phyloP scores from a whole-genome alignment of 2,113 vertebrate genomes.

The Epinephelus lanceolatus region DNA sequence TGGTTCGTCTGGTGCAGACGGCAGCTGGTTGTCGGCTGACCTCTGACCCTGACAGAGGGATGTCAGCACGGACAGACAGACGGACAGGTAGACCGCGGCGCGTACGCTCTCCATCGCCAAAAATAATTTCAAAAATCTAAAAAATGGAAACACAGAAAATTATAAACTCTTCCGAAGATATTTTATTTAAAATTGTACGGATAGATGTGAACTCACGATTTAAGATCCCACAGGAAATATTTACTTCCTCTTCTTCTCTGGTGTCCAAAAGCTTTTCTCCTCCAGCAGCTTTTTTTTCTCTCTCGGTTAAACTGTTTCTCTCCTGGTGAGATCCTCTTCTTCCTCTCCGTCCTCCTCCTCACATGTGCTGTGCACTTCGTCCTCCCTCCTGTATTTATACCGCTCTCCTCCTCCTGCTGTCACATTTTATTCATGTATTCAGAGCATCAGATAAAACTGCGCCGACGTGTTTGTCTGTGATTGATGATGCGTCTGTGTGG shows the following conservation, averaged over 20 bases:
- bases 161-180: too few relatives aligned
- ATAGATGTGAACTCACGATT: neutral
- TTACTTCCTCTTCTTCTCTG: conserved; percentile 5
- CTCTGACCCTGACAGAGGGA: conserved; percentile 68
- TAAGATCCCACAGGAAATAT: neutral
- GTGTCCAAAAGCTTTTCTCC: neutral
- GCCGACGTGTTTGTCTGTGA: conserved; percentile 21
- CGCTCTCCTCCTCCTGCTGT: conserved; percentile 10
- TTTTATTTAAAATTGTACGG: too few relatives aligned
- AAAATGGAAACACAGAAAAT: neutral
- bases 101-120: conserved; percentile 62
- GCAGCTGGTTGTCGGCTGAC: conserved; percentile 50
- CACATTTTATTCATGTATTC: conserved; percentile 57
- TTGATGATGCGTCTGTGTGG: conserved; percentile 35
- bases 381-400: conserved; percentile 58
- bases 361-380: neutral
- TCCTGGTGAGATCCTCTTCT: neutral
- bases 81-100: conserved; percentile 58
- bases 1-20: conserved; percentile 3
- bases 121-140: neutral
- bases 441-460: conserved; percentile 5
- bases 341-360: neutral
- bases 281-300: neutral
- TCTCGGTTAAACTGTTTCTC: neutral
- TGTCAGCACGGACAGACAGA: conserved; percentile 70